Evolutionary conservation across 2,888 invertebrate species (phyloP).

Genomic region (Tethea ocularis): DNA sequence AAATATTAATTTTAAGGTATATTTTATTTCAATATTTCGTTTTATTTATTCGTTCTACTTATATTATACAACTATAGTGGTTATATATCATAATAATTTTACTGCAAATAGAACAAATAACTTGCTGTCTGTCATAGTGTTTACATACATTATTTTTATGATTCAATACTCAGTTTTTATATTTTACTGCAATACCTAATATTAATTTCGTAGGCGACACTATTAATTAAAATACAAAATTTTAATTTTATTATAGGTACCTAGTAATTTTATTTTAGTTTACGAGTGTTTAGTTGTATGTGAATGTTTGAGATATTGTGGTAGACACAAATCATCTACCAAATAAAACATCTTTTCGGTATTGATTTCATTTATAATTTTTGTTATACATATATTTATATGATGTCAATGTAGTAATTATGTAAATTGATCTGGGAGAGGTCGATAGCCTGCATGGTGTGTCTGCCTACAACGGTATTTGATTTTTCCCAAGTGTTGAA

Average conservation of each 20-base stretch:
- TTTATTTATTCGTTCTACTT: too few species aligned
- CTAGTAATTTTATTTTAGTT: conserved; percentile 21
- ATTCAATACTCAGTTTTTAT: too few species aligned
- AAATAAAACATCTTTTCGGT: conserved; percentile 27
- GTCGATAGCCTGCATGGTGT: conserved; percentile 53
- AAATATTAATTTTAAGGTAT: too few species aligned
- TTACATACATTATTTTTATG: too few species aligned
- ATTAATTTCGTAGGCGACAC: background rate
- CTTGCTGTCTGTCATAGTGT: too few species aligned
- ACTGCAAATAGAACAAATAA: too few species aligned
- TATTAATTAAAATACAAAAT: conserved; percentile 13
- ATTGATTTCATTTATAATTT: conserved; percentile 40
- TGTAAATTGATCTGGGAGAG: conserved; percentile 60
- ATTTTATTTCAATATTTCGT: too few species aligned
- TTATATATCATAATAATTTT: too few species aligned
- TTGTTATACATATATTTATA: conserved; percentile 38
- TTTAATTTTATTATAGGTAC: background rate
- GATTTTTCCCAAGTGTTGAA: conserved; percentile 66
- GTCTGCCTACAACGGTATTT: conserved; percentile 56
- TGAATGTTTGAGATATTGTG: conserved; percentile 25
- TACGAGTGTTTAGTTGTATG: conserved; percentile 23
- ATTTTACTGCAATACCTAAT: too few species aligned
- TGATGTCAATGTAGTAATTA: conserved; percentile 55
- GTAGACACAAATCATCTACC: conserved; percentile 29
- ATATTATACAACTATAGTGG: too few species aligned